Evolutionary conservation across 2,797 vertebrate species (phyloP), one percentile per base, ranked within the genome.

Genomic region (Xenopus petersii): DNA sequence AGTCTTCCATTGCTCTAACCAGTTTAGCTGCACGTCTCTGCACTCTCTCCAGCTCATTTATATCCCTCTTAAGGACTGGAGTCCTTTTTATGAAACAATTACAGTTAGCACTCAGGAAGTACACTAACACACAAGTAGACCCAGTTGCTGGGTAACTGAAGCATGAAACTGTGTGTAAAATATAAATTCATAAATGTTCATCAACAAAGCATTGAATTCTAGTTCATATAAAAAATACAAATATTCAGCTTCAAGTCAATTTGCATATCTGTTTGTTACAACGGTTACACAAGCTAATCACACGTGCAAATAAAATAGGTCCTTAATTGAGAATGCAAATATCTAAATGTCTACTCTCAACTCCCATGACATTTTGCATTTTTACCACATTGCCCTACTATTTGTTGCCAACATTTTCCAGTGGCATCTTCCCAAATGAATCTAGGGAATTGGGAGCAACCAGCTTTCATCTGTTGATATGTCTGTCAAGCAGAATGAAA

Each of bases 371-470:
- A 67, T 72, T 67, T 46, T 72, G 36, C 69, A 54, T 71, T 67
- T 77, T 59, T 33, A 67, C 26, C 42, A 64, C 55, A 36, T n/a
- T 63, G 70, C 75, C 70, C 67, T 54, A n/a, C 58, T 16, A 15
- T 33, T 56, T 46, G 30, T 21, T 77, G 75, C 70, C 70, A 68
- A 30, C 6, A 67, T 55, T 71, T 77, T 67, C 64, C 56, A 30
- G 13, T 67, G 70, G 58, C 59, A 77, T 48, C 33, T 73, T 77
- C 54, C 64, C 48, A 77, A 77, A 65, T 70, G 42, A 70, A 47
- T 67, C 26, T 16, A 68, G 47, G 24, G 70, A 49, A 33, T 10
- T 2, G 59, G 48, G 49, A 73, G 70, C 59, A 64, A 64, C 70
- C 17, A 72, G 49, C 33, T 69, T 58, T 70, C 65, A 73, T 77